Base-by-base conservation (phyloP, 1,140 invertebrate species). In the Diachasma alloeum region DNA sequence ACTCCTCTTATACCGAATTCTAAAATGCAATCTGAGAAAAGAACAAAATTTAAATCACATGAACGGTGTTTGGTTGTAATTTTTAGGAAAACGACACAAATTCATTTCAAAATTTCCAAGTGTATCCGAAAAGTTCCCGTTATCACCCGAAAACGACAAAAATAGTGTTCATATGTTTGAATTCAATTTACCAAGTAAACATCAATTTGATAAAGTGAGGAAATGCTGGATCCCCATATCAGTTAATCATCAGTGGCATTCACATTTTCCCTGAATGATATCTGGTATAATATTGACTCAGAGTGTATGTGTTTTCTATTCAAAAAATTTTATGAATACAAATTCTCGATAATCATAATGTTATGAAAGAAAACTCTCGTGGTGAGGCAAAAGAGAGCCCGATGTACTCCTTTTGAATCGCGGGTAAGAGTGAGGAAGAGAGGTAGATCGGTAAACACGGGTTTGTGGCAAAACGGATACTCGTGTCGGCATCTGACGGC, bases 401-500 rank as follows among this genome's bases (percentile, higher is more conserved):
- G 66, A 31, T 67, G 19, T 74, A 31, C 19, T 46, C 0, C 44
- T 44, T n/a, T 39, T 31, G 46, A 53, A 36, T 56, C 31, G 31
- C n/a, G 26, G 6, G 13, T 68, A 31, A 56, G 19, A 73, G 26
- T 9, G n/a, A 59, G 46, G n/a, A 22, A 72, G 39, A 56, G 37
- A 24, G 42, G 26, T 19, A 70, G 67, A 75, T 75, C 31, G 44
- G 26, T 71, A 71, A 71, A 76, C 31, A 76, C 31, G 37, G 39
- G 63, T 31, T 44, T 36, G 74, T 24, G 19, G 67, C 15, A 22
- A 53, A 39, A 74, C 56, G 53, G 59, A 73, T 77, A 80, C 79
- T 71, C 10, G 82, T 85, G 83, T 69, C 82, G 83, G 81, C 84
- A 85, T 85, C 84, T 84, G 76, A 76, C 74, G 74, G 74, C 36